phyloP scores from a whole-genome alignment of 1,140 invertebrate species.

The Ruditapes philippinarum region DNA sequence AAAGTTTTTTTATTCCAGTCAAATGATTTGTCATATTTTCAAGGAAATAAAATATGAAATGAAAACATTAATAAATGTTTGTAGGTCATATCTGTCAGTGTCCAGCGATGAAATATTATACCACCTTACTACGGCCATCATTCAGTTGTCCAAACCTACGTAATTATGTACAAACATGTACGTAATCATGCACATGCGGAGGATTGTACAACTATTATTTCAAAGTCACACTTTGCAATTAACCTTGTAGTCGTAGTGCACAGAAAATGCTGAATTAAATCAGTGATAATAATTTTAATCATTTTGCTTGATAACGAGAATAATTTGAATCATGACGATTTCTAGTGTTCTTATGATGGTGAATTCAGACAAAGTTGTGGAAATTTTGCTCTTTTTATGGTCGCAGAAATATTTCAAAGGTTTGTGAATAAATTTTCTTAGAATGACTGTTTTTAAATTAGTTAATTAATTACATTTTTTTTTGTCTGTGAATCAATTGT shows the following conservation, averaged over 20 bases:
- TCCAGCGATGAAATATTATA: background rate
- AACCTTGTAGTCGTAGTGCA: background rate
- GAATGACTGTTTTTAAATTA: no score
- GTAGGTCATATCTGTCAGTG: background rate
- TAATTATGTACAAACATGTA: background rate
- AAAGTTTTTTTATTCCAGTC: no score
- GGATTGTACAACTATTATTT: background rate
- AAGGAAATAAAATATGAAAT: background rate
- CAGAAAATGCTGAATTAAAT: background rate
- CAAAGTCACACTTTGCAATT: background rate
- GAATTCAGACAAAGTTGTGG: background rate
- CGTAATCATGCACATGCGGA: background rate
- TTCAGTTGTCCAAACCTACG: background rate
- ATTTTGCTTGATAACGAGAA: background rate
- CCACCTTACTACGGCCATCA: background rate
- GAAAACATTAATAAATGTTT: background rate
- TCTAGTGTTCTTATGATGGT: background rate
- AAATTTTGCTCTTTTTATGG: background rate
- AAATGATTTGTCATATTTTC: no score
- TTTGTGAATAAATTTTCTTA: background rate
- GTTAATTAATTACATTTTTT: no score
- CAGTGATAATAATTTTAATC: background rate
- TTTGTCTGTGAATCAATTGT: no score
- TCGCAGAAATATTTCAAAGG: background rate
- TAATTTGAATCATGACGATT: background rate